These are phyloP conservation scores for Biston stratarius DNA, from an alignment of 2,888 invertebrate species.

Conservation along the genomic window DNA sequence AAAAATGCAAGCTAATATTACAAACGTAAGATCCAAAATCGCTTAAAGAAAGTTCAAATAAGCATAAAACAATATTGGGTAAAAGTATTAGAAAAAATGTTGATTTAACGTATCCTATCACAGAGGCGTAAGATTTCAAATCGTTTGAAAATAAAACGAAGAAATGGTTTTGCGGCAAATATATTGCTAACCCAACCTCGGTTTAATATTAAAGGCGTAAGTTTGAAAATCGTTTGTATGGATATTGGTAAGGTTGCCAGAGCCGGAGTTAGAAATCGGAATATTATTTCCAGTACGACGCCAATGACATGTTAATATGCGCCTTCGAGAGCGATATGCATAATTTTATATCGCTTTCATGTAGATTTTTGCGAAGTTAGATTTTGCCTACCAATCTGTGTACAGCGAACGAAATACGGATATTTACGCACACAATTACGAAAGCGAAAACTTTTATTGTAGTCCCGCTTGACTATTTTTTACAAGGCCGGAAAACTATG, in stretches of 20 bases:
- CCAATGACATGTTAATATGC: slow-evolving; percentile 84
- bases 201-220: not conserved
- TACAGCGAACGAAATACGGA: not conserved
- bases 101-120: not conserved
- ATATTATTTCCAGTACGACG: slow-evolving; percentile 82
- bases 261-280: slow-evolving; percentile 49
- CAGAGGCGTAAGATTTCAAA: slow-evolving; percentile 4
- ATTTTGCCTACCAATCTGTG: not conserved
- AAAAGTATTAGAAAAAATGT: slow-evolving; percentile 11
- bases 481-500: too few relatives aligned
- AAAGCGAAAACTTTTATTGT: not conserved
- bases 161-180: slow-evolving; percentile 4
- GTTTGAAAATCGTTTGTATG: slow-evolving; percentile 8
- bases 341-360: slow-evolving; percentile 70
- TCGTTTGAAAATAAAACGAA: not conserved
- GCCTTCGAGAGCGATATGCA: slow-evolving; percentile 75
- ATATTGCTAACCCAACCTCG: not conserved
- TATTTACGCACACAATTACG: not conserved
- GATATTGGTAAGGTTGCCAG: not conserved
- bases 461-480: too few relatives aligned
- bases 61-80: slow-evolving; percentile 20
- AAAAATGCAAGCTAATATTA: not conserved
- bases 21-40: slow-evolving; percentile 20
- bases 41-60: slow-evolving; percentile 7
- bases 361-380: slow-evolving; percentile 42